phyloP scores from a whole-genome alignment of 2,888 invertebrate genomes.

The Kryphioiulus occultus region DNA sequence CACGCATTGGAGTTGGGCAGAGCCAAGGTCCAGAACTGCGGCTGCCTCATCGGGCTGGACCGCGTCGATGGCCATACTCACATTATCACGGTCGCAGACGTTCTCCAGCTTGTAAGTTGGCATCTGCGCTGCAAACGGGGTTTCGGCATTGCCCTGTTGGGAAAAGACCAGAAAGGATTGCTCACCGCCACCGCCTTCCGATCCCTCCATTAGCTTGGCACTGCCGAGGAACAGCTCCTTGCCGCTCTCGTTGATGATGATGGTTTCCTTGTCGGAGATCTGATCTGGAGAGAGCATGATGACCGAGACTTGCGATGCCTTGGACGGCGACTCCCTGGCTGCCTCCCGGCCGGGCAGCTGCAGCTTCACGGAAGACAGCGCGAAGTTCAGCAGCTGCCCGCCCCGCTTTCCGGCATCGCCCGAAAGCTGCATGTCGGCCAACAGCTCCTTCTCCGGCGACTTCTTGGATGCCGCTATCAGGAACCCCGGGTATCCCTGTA shows the following conservation, averaged over 20 bases:
- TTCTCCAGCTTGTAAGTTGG: neutral
- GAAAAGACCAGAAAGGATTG: neutral
- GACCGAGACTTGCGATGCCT: slow-evolving; percentile 41
- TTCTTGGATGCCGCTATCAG: neutral
- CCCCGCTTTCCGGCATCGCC: neutral
- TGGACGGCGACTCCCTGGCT: neutral
- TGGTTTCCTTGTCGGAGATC: neutral
- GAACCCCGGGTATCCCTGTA: slow-evolving; percentile 51
- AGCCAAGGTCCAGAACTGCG: neutral
- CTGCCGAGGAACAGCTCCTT: neutral
- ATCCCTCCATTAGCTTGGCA: neutral
- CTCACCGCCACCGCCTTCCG: neutral
- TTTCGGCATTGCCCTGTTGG: neutral
- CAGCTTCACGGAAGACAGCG: slow-evolving; percentile 43
- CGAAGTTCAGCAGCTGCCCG: slow-evolving; percentile 8
- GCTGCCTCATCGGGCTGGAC: neutral
- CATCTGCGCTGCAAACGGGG: neutral
- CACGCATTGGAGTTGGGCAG: neutral
- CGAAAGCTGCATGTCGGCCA: neutral
- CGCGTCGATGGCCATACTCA: neutral
- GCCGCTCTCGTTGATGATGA: neutral
- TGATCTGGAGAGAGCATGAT: slow-evolving; percentile 44
- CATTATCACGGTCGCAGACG: neutral
- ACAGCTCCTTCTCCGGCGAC: neutral
- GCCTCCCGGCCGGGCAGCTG: neutral